These are phyloP conservation scores for Pseudorhiza aurosa DNA, from an alignment of 30 jellyfish, hydroid and myxozoan genomes.

Conservation along the genomic window DNA sequence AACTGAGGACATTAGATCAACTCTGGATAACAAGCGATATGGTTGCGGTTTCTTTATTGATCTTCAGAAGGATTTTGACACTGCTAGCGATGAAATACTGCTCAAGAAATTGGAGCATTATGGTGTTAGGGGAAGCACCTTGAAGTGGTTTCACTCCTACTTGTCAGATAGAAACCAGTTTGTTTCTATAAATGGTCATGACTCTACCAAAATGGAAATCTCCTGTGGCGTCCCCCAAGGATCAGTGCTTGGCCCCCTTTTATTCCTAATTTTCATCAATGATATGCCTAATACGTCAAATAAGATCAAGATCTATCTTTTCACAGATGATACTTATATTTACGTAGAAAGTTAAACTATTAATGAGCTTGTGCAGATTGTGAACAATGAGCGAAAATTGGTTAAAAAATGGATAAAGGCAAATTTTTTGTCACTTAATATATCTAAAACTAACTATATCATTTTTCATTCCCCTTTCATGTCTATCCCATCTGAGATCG, in stretches of 20 bases:
- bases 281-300: conserved; percentile 26
- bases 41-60: conserved; percentile 68
- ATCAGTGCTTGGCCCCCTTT: conserved; percentile 43
- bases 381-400: neutral
- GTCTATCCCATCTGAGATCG: neutral
- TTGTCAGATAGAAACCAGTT: conserved; percentile 62
- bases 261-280: conserved; percentile 1
- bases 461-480: neutral
- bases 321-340: conserved; percentile 17
- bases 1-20: conserved; percentile 55
- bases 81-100: conserved; percentile 60
- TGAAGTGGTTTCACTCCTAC: conserved; percentile 61
- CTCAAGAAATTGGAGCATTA: conserved; percentile 51
- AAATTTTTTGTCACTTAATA: neutral
- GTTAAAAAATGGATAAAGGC: neutral
- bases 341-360: no score
- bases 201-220: conserved; percentile 38
- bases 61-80: conserved; percentile 62
- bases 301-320: neutral
- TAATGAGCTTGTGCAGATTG: neutral
- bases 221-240: conserved; percentile 72
- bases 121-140: conserved; percentile 62
- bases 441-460: neutral
- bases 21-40: conserved; percentile 61
- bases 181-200: conserved; percentile 51